These are phyloP conservation scores for Forbesichthys agassizii DNA, from an alignment of 2,113 vertebrate species.

Conservation along the genomic window DNA sequence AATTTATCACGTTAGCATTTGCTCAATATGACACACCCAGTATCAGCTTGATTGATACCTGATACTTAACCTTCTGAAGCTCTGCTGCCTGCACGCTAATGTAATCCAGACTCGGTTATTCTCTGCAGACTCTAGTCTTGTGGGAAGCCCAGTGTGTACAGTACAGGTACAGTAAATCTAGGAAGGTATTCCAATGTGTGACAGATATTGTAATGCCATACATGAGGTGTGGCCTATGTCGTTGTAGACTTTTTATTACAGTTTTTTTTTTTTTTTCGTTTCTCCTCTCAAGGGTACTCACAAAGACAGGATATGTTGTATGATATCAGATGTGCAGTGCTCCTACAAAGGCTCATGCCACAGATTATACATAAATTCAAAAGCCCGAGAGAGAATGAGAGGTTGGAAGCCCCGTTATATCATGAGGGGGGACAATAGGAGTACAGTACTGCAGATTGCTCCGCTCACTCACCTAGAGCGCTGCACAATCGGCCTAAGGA, in stretches of 20 bases:
- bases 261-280: slow-evolving; percentile 8
- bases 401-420: slow-evolving; percentile 46
- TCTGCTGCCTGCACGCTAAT: slow-evolving; percentile 27
- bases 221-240: neutral
- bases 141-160: neutral
- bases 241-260: neutral
- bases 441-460: slow-evolving; percentile 53
- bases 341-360: slow-evolving; percentile 14
- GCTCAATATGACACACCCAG: slow-evolving; percentile 29
- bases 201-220: neutral
- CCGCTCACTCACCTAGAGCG: slow-evolving; percentile 56
- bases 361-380: slow-evolving; percentile 21
- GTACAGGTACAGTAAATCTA: neutral
- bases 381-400: slow-evolving; percentile 27
- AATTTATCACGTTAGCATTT: slow-evolving; percentile 40
- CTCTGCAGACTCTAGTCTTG: slow-evolving; percentile 3
- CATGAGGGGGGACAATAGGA: slow-evolving; percentile 59
- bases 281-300: neutral
- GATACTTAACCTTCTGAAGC: slow-evolving; percentile 37
- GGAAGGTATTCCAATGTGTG: neutral
- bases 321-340: slow-evolving; percentile 11
- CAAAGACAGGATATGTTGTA: neutral
- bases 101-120: slow-evolving; percentile 17
- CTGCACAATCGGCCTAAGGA: slow-evolving; percentile 53
- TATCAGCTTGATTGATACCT: slow-evolving; percentile 66